A percentile compares a stretch with the other conserved stretches of the same genome.
phyloP scores from a whole-genome alignment of 2,888 invertebrate genomes.

The Lithophane semibrunnea region DNA sequence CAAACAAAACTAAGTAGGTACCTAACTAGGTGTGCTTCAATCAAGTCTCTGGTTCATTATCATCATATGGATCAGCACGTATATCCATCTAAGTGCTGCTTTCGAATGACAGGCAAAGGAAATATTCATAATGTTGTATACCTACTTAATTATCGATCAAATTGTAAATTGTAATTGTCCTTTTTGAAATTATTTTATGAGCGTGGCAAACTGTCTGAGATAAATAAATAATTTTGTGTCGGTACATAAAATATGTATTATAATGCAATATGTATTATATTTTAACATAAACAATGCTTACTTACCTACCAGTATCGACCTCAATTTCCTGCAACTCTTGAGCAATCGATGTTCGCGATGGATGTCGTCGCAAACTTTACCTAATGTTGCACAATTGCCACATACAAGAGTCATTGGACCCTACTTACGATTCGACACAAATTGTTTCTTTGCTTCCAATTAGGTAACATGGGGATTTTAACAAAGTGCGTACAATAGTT shows the following conservation, averaged over 20 bases:
- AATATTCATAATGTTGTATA: not conserved
- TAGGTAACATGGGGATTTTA: not conserved
- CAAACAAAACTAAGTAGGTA: not conserved
- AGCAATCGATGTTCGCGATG: slow-evolving; percentile 74
- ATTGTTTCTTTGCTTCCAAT: slow-evolving; percentile 1
- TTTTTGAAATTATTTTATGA: not conserved
- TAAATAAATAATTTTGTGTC: slow-evolving; percentile 2
- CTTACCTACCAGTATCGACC: slow-evolving; percentile 72
- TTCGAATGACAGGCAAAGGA: not conserved
- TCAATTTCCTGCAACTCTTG: slow-evolving; percentile 78
- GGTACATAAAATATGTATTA: slow-evolving; percentile 13
- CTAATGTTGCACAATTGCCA: slow-evolving; percentile 75
- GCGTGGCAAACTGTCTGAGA: not conserved
- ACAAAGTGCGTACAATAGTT: not conserved
- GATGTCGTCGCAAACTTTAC: slow-evolving; percentile 69
- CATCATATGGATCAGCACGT: not conserved
- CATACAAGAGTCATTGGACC: slow-evolving; percentile 80
- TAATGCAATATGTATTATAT: slow-evolving; percentile 15
- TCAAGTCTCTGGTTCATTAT: not conserved
- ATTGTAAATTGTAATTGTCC: not conserved
- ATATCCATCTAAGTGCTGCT: not conserved
- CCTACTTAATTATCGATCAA: not conserved
- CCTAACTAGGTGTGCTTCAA: not conserved
- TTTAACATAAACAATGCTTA: slow-evolving; percentile 39
- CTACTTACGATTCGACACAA: slow-evolving; percentile 38